A percentile compares a stretch with the other conserved stretches of the same genome.
Conservation (phyloP, 2,797 vertebrate genomes). For the Chaetophractus vellerosus region DNA sequence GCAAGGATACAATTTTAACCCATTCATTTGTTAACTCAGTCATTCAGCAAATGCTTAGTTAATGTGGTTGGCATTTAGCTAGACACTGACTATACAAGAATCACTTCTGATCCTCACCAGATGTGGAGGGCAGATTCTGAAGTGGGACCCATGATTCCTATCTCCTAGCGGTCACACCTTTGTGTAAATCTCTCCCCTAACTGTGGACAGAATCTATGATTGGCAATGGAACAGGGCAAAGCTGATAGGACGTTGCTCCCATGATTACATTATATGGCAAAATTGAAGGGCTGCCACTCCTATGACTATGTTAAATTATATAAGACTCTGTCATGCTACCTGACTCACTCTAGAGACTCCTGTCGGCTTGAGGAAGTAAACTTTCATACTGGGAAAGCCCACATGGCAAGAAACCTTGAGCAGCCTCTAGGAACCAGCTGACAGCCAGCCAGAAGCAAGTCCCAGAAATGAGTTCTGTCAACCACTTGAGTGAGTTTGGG, state of each 20-base stretch:
- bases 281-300: background rate
- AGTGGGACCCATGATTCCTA: background rate
- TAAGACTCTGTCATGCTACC: background rate
- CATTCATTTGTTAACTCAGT: background rate
- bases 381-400: background rate
- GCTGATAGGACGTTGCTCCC: background rate
- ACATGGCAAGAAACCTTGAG: background rate
- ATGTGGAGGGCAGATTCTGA: background rate
- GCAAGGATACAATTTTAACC: background rate
- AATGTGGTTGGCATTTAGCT: background rate
- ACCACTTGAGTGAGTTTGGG: background rate
- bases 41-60: background rate
- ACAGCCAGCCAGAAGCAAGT: background rate
- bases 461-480: background rate
- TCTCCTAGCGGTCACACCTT: background rate
- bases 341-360: background rate
- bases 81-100: background rate
- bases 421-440: background rate
- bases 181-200: background rate
- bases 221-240: background rate
- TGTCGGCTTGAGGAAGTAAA: background rate
- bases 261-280: background rate
- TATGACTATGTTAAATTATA: background rate
- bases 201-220: background rate
- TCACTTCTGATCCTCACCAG: background rate